Base-by-base conservation (phyloP, 2,888 invertebrate species). In the Fabriciana adippe region DNA sequence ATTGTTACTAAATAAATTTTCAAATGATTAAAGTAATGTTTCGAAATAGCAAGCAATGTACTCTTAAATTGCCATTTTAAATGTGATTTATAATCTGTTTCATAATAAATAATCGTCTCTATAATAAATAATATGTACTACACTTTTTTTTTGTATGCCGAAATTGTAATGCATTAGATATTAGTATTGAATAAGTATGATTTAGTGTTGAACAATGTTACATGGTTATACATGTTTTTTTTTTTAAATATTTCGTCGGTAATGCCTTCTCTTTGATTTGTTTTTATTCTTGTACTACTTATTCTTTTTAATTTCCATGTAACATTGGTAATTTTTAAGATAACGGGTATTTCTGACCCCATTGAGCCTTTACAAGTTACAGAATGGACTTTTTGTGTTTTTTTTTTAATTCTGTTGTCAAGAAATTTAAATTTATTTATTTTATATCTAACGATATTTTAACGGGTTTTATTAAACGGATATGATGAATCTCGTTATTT, bases 341-440 rank as follows among this genome's bases (percentile, higher is more conserved):
- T 47, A 53, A 59, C 59, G 59, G 59, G 59, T 59, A 59, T 13
- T 21, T 48, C 21, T 47, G n/a, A 59, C n/a, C 57, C 59, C 59
- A 47, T 48, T 47, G 59, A 59, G 59, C 59, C 59, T 59, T 59
- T 26, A 15, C 47, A 5, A 26, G 21, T 48, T 59, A 21, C 59
- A 48, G 59, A 59, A 59, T 59, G 15, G 21, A 47, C 21, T 21
- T 55, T 18, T 3, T n/a, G n/a, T 11, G 2, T 57, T 1, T 57
- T 47, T 21, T n/a, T n/a, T 6, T n/a, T 31, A 8, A 11, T 31
- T 35, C 16, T 11, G 21, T n/a, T 31, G 6, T 54, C 26, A 26
- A 54, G 15, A 54, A 21, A 6, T 3, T 18, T 11, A 54, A 26
- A 15, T 26, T n/a, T 31, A 55, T n/a, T 31, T 55, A 55, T 55